These are phyloP conservation scores for Ptychochromis oligacanthus DNA, from an alignment of 2,113 vertebrate species.

Conservation along the genomic window DNA sequence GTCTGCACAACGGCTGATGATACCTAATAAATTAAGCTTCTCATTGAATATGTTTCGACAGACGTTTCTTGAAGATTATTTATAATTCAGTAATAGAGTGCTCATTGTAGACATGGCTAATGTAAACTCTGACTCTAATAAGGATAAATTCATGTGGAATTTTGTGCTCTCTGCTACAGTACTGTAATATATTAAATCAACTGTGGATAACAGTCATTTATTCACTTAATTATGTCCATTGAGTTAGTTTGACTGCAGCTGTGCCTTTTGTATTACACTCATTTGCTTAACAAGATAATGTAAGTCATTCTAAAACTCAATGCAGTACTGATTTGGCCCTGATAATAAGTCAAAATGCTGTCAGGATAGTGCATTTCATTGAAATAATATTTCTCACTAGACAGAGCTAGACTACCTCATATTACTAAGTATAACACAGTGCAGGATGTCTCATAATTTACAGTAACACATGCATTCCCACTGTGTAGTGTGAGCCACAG, in stretches of 20 bases:
- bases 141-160: conserved; percentile 56
- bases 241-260: conserved; percentile 53
- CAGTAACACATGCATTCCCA: conserved; percentile 33
- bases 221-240: conserved; percentile 63
- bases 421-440: conserved; percentile 26
- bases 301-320: conserved; percentile 31
- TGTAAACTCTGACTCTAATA: conserved; percentile 59
- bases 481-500: not conserved
- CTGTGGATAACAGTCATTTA: conserved; percentile 61
- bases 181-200: conserved; percentile 59
- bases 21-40: conserved; percentile 19
- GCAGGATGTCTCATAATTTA: conserved; percentile 46
- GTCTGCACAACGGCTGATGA: conserved; percentile 13
- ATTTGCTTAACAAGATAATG: conserved; percentile 50
- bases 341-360: conserved; percentile 12
- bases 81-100: conserved; percentile 48
- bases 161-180: conserved; percentile 43
- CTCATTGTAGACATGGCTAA: conserved; percentile 43
- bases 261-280: conserved; percentile 38
- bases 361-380: conserved; percentile 20
- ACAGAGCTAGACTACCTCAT: conserved; percentile 24
- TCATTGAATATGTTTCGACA: conserved; percentile 27
- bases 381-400: conserved; percentile 11
- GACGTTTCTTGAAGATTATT: conserved; percentile 47
- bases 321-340: conserved; percentile 11